These are phyloP conservation scores for Synanthedon formicaeformis DNA, from an alignment of 2,888 invertebrate species.

Conservation along the genomic window DNA sequence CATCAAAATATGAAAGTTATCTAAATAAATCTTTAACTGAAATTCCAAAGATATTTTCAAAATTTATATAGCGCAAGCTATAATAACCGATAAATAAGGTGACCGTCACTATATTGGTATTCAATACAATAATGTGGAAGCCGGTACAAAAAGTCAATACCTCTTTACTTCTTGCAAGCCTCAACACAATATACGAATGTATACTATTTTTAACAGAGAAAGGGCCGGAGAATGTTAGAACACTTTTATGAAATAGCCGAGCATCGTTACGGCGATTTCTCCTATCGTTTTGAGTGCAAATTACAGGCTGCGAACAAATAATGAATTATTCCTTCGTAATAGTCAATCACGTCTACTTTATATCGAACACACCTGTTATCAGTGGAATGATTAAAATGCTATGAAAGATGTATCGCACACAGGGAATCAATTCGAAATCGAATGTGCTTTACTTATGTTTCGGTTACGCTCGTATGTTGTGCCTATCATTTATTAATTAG, in stretches of 20 bases:
- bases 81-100: too few relatives aligned
- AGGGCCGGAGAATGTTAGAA: conserved; percentile 30
- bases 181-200: too few relatives aligned
- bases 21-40: too few relatives aligned
- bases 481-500: background rate
- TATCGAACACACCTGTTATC: too few relatives aligned
- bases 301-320: conserved; percentile 27
- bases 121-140: too few relatives aligned
- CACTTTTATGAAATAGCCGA: conserved; percentile 12
- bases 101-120: too few relatives aligned
- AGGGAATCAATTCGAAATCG: background rate
- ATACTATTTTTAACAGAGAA: conserved; percentile 25
- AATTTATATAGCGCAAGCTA: too few relatives aligned
- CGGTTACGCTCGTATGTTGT: background rate
- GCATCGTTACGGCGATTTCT: conserved; percentile 31
- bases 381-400: too few relatives aligned
- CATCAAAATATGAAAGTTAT: too few relatives aligned
- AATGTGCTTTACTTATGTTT: background rate
- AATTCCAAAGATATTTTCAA: too few relatives aligned
- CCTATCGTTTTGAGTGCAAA: conserved; percentile 39
- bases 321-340: background rate
- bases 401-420: background rate
- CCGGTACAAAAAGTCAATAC: too few relatives aligned
- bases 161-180: too few relatives aligned
- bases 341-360: background rate